phyloP scores from a whole-genome alignment of 23 tunicate species.

The Oikopleura vanhoeffeni region DNA sequence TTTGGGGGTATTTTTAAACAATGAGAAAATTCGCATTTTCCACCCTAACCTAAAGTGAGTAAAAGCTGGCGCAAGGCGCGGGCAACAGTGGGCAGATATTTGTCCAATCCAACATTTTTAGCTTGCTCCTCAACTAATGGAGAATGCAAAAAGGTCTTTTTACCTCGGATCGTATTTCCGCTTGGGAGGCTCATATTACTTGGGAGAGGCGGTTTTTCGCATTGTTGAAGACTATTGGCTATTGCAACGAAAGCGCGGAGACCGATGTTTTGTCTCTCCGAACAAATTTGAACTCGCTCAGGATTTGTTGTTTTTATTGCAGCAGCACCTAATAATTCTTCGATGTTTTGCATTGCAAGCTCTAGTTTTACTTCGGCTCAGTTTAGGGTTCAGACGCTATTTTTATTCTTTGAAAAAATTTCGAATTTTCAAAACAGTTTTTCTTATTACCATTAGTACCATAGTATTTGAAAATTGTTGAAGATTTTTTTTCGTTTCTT shows the following conservation, averaged over 20 bases:
- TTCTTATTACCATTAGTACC: no score
- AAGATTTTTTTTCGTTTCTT: no score
- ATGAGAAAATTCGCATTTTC: no score
- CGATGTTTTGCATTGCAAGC: not conserved
- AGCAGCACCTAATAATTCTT: not conserved
- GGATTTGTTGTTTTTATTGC: not conserved
- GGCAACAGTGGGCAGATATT: not conserved
- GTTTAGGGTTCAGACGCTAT: no score
- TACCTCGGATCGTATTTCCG: not conserved
- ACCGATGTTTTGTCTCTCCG: conserved; percentile 16
- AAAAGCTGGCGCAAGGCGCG: not conserved
- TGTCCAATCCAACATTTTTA: not conserved
- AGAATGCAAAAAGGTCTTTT: not conserved
- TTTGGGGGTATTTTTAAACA: no score
- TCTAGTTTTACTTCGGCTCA: not conserved
- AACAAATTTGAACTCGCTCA: not conserved
- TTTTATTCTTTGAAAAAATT: no score
- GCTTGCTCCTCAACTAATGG: not conserved
- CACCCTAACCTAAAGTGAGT: no score
- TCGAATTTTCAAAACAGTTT: no score
- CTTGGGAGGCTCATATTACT: not conserved
- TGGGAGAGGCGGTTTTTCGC: not conserved
- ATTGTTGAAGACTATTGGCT: conserved; percentile 67
- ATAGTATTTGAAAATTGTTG: no score
- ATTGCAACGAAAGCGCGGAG: conserved; percentile 63